phyloP scores from a whole-genome alignment of 2,888 invertebrate genomes.

The Prionchulus punctatus region DNA sequence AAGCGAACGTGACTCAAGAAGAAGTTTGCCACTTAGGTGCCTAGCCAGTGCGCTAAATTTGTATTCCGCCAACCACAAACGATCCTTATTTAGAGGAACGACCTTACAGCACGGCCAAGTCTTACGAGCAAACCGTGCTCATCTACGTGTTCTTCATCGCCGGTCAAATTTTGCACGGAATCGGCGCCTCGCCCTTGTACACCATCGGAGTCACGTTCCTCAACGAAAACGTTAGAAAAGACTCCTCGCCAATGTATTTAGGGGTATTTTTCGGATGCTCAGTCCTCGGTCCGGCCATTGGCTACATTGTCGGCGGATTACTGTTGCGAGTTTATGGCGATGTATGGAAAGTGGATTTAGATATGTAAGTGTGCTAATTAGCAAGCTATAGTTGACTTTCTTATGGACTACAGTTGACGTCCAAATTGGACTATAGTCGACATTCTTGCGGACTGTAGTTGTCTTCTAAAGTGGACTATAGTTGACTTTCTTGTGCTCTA shows the following conservation, averaged over 20 bases:
- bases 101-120: neutral
- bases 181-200: constrained; percentile 68
- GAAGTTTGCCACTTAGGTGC: neutral
- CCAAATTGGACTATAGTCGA: no score
- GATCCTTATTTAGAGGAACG: neutral
- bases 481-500: no score
- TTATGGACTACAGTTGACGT: no score
- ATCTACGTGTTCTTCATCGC: constrained; percentile 23
- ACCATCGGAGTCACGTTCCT: constrained; percentile 72
- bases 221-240: constrained; percentile 69
- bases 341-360: constrained; percentile 2
- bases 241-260: constrained; percentile 62
- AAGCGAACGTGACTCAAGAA: neutral
- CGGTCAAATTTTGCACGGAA: constrained; percentile 66
- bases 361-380: neutral
- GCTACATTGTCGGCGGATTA: constrained; percentile 67
- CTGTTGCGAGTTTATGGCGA: constrained; percentile 52
- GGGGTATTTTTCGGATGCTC: constrained; percentile 50
- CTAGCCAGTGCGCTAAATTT: neutral
- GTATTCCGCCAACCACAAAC: neutral
- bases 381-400: no score
- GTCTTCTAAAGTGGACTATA: no score
- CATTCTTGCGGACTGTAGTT: no score
- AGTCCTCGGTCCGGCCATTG: constrained; percentile 62
- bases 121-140: no score